Base-by-base conservation (phyloP, 2,797 vertebrate genomes). In the Thripadectes ignobilis region DNA sequence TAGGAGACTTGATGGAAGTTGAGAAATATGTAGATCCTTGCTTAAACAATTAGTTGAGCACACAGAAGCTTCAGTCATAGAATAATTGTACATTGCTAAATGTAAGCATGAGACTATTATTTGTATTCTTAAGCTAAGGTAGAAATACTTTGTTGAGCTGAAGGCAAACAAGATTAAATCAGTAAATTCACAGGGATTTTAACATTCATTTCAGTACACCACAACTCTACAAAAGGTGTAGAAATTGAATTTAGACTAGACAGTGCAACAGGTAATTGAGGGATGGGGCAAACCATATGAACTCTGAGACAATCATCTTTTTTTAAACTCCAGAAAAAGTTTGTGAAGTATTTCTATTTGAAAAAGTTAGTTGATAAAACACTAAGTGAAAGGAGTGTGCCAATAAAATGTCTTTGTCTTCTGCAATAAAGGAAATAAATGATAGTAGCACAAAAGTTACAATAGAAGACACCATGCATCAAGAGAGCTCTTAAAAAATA, bases 361-460 rank as follows among this genome's bases (percentile, higher is more conserved):
- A 84, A 88, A 87, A 92, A 95, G 85, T 96, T 94, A 72, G 61
- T 74, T 91, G 86, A 89, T 97, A 95, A 86, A 95, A 87, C 38
- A 67, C 6, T 61, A 89, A 88, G 19, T 83, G 82, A 91, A 95
- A 94, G 30, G 36, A 90, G 21, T 30, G 26, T 95, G 88, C 90
- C 95, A 94, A 85, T 96, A 94, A 95, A 95, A 93, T 71, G 73
- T 76, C 90, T 95, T 92, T 96, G 88, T 96, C 94, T 96, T 90
- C 82, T 3, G 7, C 59, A 86, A 76, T 94, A 95, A 95, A 96
- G 71, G 71, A 90, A 96, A 92, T 94, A 71, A 95, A 91, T 96
- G 69, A 95, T 93, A 89, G 92, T 80, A 73, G 59, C 92, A 88
- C 83, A 82, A 85, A 97, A 96, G 91, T 89, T 94, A 88, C 78